Base-by-base conservation (phyloP, 2,113 vertebrate species). In the Microtus montanus region DNA sequence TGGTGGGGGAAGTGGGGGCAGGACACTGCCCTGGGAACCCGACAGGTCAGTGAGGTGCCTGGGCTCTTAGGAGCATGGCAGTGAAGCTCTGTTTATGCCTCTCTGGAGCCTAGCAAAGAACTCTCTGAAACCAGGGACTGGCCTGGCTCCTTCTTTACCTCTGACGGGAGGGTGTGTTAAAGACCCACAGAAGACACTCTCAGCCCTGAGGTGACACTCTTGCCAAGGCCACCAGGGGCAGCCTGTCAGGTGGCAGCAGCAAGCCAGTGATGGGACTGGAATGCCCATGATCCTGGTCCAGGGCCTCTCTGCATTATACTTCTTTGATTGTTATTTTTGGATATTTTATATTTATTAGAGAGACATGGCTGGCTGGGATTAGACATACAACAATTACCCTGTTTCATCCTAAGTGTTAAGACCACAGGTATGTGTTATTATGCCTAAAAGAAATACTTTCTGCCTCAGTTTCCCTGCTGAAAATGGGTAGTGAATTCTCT, bases 281-380 rank as follows among this genome's bases (percentile, higher is more conserved):
- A 41, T 7, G 7, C 35, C 66, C 30, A 24, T n/a, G 71, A 15
- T 0, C 19, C 77, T 30, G 38, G 7, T 1, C 7, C 2, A 41
- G 9, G 0, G 1, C 47, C 52, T 68, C 47, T 35, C 41, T 6
- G 52, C 5, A 7, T 22, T 68, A 33, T 0, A 1, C 66, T 66
- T 20, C 49, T 73, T 58, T 28, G 35, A 26, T 26, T 28, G 35
- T 3, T 61, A 20, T 26, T 86, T 66, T 47, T 8, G 20, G 44
- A 19, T 58, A n/a, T 80, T 80, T 68, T 86, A 47, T 86, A 22
- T 49, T 86, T 35, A 70, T 71, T 87, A 52, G 33, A 49, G 63
- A 54, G 20, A 35, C 47, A 24, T 17, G 22, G 47, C 85, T 87
- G 35, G 14, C 33, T 54, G 24, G 68, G 13, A n/a, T 87, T 52